Conservation (phyloP, 2,113 vertebrate species). For the Epinephelus cyanopodus region DNA sequence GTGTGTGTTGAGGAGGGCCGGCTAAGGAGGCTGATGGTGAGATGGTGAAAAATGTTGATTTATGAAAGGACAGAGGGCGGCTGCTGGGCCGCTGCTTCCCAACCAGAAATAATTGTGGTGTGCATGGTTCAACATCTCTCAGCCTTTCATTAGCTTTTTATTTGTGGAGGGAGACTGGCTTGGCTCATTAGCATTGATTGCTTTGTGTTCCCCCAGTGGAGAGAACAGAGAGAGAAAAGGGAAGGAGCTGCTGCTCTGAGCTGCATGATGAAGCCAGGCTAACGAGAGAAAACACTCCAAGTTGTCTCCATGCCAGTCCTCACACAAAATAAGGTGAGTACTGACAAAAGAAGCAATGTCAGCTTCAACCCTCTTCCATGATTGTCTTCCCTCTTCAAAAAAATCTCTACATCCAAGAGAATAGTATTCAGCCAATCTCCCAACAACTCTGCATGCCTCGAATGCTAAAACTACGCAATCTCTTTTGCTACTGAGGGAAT, state of each 20-base stretch:
- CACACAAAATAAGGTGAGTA: neutral
- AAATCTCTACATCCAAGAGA: conserved; percentile 1
- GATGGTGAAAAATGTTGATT: neutral
- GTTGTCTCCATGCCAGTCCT: neutral
- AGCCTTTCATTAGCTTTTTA: conserved; percentile 71
- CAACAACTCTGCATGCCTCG: neutral
- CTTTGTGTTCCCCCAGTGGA: conserved; percentile 43
- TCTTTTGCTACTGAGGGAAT: neutral
- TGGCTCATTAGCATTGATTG: conserved; percentile 75
- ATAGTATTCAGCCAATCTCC: neutral
- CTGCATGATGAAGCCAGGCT: conserved; percentile 17
- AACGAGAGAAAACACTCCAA: neutral
- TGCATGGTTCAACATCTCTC: conserved; percentile 34
- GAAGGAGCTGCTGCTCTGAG: conserved; percentile 12
- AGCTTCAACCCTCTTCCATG: neutral
- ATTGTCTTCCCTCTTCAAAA: neutral
- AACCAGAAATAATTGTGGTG: conserved; percentile 34
- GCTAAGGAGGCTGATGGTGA: no score
- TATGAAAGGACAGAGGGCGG: conserved; percentile 26
- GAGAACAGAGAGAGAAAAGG: conserved; percentile 11
- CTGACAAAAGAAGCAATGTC: neutral
- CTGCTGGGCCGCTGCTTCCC: conserved; percentile 15
- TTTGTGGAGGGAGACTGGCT: conserved; percentile 65
- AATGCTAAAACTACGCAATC: neutral
- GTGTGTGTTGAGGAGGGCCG: neutral